These are phyloP conservation scores for Temnothorax nylanderi DNA, from an alignment of 1,140 invertebrate species.

Conservation along the genomic window DNA sequence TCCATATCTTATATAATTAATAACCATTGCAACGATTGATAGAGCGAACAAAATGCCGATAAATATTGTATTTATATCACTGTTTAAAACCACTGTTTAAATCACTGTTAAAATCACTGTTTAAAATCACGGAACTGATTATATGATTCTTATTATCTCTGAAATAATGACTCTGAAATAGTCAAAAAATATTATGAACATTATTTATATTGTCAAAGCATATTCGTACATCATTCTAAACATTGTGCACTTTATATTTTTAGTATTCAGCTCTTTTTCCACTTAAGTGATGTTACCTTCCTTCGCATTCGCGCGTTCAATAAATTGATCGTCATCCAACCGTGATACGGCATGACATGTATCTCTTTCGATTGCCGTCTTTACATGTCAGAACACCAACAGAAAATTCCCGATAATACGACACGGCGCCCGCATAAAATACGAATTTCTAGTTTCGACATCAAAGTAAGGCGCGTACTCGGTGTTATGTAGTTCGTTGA, in stretches of 20 bases:
- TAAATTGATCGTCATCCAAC: neutral
- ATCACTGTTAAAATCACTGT: too few relatives aligned
- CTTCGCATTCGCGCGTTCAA: neutral
- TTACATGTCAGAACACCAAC: neutral
- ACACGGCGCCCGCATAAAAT: neutral
- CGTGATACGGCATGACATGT: neutral
- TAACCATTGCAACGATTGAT: constrained; percentile 22
- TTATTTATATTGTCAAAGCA: neutral
- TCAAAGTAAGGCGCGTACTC: neutral
- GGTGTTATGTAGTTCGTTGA: neutral
- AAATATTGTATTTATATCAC: constrained; percentile 43
- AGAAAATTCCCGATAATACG: neutral
- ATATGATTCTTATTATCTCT: neutral
- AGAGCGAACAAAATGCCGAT: neutral
- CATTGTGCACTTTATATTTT: neutral
- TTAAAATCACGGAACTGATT: neutral
- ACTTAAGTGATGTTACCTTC: neutral
- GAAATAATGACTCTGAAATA: neutral
- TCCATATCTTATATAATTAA: constrained; percentile 54
- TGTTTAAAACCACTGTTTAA: too few relatives aligned
- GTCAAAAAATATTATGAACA: neutral
- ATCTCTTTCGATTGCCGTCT: neutral
- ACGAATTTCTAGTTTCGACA: constrained; percentile 3
- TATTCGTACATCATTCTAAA: neutral
- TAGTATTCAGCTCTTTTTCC: neutral